These are phyloP conservation scores for Thunnus maccoyii DNA, from an alignment of 2,113 vertebrate species.

Conservation along the genomic window DNA sequence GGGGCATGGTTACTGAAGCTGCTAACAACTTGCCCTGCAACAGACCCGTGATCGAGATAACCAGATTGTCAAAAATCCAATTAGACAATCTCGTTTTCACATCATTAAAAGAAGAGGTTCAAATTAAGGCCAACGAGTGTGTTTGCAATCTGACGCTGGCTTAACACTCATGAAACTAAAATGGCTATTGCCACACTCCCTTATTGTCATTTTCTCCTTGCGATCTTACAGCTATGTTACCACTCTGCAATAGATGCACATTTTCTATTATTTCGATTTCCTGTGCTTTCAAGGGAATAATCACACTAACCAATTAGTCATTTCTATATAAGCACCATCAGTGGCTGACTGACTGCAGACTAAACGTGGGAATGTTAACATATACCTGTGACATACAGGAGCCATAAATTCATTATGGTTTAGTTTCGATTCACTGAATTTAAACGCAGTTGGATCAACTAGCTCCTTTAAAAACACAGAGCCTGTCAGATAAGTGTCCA, in stretches of 20 bases:
- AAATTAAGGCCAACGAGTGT: slow-evolving; percentile 24
- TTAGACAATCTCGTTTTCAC: slow-evolving; percentile 67
- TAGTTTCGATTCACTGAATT: slow-evolving; percentile 46
- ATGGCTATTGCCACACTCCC: slow-evolving; percentile 43
- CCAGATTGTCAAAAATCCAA: slow-evolving; percentile 80
- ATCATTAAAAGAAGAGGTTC: slow-evolving; percentile 63
- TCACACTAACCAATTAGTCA: neutral
- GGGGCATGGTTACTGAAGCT: slow-evolving; percentile 34
- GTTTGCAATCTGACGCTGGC: neutral
- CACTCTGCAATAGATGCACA: neutral
- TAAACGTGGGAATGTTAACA: slow-evolving; percentile 32
- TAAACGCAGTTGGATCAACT: neutral
- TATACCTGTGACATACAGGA: slow-evolving; percentile 6
- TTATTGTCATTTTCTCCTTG: slow-evolving; percentile 2
- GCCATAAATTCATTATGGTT: slow-evolving; percentile 9
- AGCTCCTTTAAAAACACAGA: neutral
- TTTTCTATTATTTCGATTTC: neutral
- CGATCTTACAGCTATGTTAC: neutral
- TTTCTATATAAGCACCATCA: neutral
- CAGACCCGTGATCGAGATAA: slow-evolving; percentile 73
- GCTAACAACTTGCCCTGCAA: slow-evolving; percentile 63
- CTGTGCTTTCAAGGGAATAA: neutral
- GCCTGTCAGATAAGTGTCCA: no score
- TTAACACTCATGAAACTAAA: slow-evolving; percentile 34
- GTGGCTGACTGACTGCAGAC: neutral